phyloP scores from a whole-genome alignment of 2,113 vertebrate species.

The Aix galericulata region DNA sequence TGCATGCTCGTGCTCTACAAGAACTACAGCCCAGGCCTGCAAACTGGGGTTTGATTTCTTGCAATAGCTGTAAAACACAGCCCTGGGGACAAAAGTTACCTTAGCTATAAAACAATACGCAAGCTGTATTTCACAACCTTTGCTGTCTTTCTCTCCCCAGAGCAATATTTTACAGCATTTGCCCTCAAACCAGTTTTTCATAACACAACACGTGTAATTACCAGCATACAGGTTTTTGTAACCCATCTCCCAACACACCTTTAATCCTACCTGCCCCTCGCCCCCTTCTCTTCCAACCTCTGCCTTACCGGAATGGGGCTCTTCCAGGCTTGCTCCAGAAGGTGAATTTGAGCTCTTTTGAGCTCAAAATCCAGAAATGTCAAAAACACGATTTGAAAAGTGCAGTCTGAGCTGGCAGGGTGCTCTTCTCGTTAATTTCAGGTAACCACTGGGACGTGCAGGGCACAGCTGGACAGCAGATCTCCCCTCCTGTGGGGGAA shows the following conservation, averaged over 20 bases:
- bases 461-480: neutral
- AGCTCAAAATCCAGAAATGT: neutral
- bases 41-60: neutral
- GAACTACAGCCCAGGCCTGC: neutral
- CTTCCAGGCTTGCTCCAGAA: neutral
- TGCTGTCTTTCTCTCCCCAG: neutral
- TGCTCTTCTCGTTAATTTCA: neutral
- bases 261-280: neutral
- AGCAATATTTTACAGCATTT: conserved; percentile 25
- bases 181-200: conserved; percentile 36
- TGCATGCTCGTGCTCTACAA: neutral
- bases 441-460: neutral
- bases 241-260: neutral
- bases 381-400: accelerated
- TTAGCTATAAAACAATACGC: conserved; percentile 21
- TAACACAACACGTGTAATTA: neutral
- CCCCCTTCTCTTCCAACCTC: neutral
- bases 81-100: conserved; percentile 23
- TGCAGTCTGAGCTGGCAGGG: neutral
- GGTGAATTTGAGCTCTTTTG: neutral
- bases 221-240: conserved; percentile 3
- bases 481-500: neutral
- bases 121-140: conserved; percentile 5
- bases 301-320: neutral
- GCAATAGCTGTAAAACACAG: neutral